Evolutionary conservation across 1,140 invertebrate species (phyloP).

Genomic region (Hesperophylax magnus): DNA sequence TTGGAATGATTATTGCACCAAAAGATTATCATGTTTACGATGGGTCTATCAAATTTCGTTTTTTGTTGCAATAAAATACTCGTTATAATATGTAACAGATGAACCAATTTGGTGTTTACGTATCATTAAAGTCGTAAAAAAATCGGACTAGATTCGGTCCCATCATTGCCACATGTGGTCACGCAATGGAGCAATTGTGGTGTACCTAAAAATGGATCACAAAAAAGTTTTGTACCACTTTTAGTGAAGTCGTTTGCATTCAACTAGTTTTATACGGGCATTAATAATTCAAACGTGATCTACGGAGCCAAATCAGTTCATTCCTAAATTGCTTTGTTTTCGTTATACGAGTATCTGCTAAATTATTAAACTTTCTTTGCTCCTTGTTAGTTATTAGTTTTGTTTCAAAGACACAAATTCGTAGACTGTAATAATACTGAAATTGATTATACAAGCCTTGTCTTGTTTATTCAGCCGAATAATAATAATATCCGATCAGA

Average conservation of each 20-base stretch:
- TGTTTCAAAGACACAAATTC: too few relatives aligned
- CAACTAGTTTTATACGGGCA: not conserved
- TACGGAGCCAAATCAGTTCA: not conserved
- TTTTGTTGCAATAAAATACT: slow-evolving; percentile 16
- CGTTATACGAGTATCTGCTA: not conserved
- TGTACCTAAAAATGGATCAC: slow-evolving; percentile 1
- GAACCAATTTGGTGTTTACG: slow-evolving; percentile 6
- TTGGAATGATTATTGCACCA: not conserved
- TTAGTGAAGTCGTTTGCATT: slow-evolving; percentile 25
- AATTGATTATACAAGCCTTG: too few relatives aligned
- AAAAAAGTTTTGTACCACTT: slow-evolving; percentile 10
- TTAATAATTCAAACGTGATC: not conserved
- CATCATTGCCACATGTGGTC: slow-evolving; percentile 34
- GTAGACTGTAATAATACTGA: too few relatives aligned
- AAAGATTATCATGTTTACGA: slow-evolving; percentile 6
- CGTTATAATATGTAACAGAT: slow-evolving; percentile 4
- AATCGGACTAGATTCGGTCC: slow-evolving; percentile 13
- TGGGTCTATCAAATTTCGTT: not conserved
- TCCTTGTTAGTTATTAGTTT: too few relatives aligned
- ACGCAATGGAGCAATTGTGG: slow-evolving; percentile 37
- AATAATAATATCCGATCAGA: too few relatives aligned
- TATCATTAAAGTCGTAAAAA: slow-evolving; percentile 24
- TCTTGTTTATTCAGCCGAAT: too few relatives aligned
- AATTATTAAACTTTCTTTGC: not conserved
- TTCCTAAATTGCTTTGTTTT: not conserved